A percentile compares a stretch with the other conserved stretches of the same genome.
Evolutionary conservation across 2,888 invertebrate species (phyloP).

Genomic region (Pocota personata): DNA sequence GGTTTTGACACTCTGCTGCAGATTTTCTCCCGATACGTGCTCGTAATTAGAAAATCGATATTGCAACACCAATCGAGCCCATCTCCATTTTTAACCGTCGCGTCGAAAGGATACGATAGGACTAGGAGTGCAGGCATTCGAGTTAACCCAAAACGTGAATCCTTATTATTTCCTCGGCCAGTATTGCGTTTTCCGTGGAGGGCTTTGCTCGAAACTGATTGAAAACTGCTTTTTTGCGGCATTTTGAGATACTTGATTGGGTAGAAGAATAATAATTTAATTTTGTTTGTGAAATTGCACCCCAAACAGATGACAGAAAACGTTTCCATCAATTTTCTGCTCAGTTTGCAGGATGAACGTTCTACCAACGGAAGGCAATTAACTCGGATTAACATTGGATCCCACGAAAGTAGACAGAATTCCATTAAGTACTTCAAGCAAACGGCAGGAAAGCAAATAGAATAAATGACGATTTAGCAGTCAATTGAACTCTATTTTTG

Average conservation of each 20-base stretch:
- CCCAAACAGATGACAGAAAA: background rate
- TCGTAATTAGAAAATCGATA: slow-evolving; percentile 43
- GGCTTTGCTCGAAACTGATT: slow-evolving; percentile 26
- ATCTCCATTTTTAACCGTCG: background rate
- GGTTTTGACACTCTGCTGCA: slow-evolving; percentile 6
- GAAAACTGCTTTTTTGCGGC: background rate
- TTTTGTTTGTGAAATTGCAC: background rate
- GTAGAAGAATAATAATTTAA: too few relatives aligned
- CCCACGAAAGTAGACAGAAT: background rate
- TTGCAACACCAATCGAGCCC: background rate
- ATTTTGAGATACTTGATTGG: background rate
- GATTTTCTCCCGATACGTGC: background rate
- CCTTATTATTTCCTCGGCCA: slow-evolving; percentile 12
- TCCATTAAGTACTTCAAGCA: background rate
- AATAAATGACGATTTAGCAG: background rate
- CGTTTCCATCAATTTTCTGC: background rate
- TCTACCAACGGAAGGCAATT: background rate
- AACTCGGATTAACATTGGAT: background rate
- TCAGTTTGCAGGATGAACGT: background rate
- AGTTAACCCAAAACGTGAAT: slow-evolving; percentile 40
- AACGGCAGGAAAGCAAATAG: background rate
- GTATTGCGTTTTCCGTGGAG: background rate
- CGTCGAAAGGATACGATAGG: background rate
- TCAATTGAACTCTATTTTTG: background rate
- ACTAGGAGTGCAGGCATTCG: background rate